A percentile compares a stretch with the other conserved stretches of the same genome.
phyloP scores from a whole-genome alignment of 2,888 invertebrate genomes.

The Drosophila mimica region DNA sequence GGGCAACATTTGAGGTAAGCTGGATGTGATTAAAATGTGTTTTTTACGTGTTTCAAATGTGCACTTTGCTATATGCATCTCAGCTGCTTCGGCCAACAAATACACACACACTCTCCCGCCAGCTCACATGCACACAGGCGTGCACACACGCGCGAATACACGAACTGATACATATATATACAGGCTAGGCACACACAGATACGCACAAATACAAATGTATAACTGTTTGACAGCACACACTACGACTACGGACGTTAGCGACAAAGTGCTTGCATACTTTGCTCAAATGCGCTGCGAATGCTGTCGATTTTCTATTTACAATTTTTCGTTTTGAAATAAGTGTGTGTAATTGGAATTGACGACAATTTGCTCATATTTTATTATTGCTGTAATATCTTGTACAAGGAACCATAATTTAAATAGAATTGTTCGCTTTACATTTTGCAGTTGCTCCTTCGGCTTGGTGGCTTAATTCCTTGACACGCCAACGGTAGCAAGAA shows the following conservation, averaged over 20 bases:
- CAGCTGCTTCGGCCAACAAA: conserved; percentile 71
- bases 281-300: conserved; percentile 48
- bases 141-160: conserved; percentile 22
- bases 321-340: conserved; percentile 23
- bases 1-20: conserved; percentile 49
- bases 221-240: conserved; percentile 69
- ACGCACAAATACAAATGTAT: conserved; percentile 34
- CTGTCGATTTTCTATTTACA: conserved; percentile 68
- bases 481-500: conserved; percentile 36
- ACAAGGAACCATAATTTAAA: neutral
- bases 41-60: conserved; percentile 35
- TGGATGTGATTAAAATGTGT: conserved; percentile 12
- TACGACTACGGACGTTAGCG: conserved; percentile 56
- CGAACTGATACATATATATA: conserved; percentile 2
- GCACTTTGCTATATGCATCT: conserved; percentile 63
- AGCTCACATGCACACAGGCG: conserved; percentile 27
- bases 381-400: neutral
- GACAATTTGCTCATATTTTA: neutral
- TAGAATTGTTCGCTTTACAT: neutral
- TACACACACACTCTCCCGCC: conserved; percentile 30
- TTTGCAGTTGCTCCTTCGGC: conserved; percentile 29
- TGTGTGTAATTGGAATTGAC: conserved; percentile 8
- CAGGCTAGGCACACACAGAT: conserved; percentile 1
- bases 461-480: conserved; percentile 27
- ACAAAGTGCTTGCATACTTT: conserved; percentile 61